Conservation (phyloP, 2,888 invertebrate genomes). For the Drosophila rubida region DNA sequence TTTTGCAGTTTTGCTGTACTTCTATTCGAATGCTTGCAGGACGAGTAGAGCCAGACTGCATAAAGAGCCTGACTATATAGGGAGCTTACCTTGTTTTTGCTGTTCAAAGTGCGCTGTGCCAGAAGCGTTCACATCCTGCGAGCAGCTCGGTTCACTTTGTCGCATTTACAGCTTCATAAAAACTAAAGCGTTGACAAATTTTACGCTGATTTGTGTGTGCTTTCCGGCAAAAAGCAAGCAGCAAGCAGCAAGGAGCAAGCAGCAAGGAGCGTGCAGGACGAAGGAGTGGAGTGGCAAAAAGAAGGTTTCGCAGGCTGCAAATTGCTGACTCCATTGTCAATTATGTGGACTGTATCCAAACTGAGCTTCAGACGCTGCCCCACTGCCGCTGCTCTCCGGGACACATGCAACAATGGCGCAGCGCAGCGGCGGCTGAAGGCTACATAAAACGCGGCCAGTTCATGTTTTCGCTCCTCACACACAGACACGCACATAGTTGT, state of each 20-base stretch:
- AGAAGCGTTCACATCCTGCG: constrained; percentile 32
- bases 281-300: constrained; percentile 2
- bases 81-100: constrained; percentile 21
- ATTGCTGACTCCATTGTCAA: constrained; percentile 58
- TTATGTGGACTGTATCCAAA: constrained; percentile 41
- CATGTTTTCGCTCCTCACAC: constrained; percentile 33
- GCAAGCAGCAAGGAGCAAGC: not conserved
- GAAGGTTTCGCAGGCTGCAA: constrained; percentile 48
- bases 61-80: constrained; percentile 15
- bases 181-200: constrained; percentile 70
- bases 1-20: no score
- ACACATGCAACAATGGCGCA: constrained; percentile 45
- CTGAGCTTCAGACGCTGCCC: not conserved
- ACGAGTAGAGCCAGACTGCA: no score
- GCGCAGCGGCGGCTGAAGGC: constrained; percentile 44
- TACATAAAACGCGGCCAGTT: constrained; percentile 59
- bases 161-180: constrained; percentile 69
- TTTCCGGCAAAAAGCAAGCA: constrained; percentile 31
- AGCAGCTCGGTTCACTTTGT: constrained; percentile 54
- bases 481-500: constrained; percentile 12
- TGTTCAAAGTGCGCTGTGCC: not conserved
- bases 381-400: constrained; percentile 13
- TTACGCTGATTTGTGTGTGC: constrained; percentile 68
- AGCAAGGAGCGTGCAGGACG: not conserved
- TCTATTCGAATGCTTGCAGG: no score